Conservation (phyloP, 1,140 invertebrate genomes). For the Hirudo medicinalis region DNA sequence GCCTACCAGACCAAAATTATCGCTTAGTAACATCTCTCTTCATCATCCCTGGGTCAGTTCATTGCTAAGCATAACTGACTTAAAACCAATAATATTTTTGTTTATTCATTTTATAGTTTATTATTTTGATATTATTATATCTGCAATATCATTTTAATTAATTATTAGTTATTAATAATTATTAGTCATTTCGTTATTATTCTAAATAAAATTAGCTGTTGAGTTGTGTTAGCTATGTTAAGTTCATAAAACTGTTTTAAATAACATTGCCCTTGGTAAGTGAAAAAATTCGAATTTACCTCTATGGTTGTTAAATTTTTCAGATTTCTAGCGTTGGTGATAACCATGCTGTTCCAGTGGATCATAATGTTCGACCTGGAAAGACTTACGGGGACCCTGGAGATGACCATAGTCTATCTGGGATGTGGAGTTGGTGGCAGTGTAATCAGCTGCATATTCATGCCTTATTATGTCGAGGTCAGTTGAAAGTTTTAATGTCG, state of each 20-base stretch:
- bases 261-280: too few relatives aligned
- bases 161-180: too few relatives aligned
- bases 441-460: constrained; percentile 86
- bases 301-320: constrained; percentile 29
- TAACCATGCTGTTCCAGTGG: constrained; percentile 79
- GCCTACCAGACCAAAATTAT: constrained; percentile 83
- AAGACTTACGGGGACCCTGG: constrained; percentile 73
- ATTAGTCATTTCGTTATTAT: too few relatives aligned
- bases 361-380: constrained; percentile 89
- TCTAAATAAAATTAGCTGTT: too few relatives aligned
- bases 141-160: too few relatives aligned
- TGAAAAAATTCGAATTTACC: too few relatives aligned
- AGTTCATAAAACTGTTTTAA: too few relatives aligned
- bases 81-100: neutral
- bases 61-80: neutral
- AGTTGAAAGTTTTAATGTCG: constrained; percentile 20
- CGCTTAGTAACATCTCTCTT: constrained; percentile 89
- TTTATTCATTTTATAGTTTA: too few relatives aligned
- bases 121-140: neutral
- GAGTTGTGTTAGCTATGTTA: too few relatives aligned
- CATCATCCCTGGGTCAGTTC: constrained; percentile 76
- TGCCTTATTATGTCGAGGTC: constrained; percentile 95
- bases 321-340: constrained; percentile 70
- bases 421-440: constrained; percentile 87
- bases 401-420: constrained; percentile 85